Conservation (phyloP, 2,888 invertebrate genomes). For the Melangyna quadrimaculata region DNA sequence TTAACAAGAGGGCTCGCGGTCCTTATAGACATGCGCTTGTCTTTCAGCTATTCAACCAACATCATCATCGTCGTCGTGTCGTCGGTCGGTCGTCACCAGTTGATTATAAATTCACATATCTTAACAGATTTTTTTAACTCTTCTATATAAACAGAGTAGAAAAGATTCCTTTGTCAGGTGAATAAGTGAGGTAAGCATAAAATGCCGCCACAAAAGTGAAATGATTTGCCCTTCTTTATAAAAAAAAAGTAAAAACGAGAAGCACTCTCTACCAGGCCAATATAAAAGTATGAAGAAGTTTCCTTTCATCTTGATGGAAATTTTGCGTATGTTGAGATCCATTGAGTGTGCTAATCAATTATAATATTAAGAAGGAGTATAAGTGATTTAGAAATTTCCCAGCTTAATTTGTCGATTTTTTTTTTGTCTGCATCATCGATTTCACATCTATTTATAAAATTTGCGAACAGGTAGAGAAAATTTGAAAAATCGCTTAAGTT, state of each 20-base stretch:
- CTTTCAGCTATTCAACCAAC: slow-evolving; percentile 32
- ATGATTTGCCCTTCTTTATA: slow-evolving; percentile 17
- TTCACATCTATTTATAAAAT: background rate
- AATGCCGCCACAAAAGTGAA: slow-evolving; percentile 56
- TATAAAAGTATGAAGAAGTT: background rate
- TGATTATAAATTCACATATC: slow-evolving; percentile 67
- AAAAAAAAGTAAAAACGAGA: background rate
- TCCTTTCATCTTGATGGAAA: slow-evolving; percentile 47
- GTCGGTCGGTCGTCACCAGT: slow-evolving; percentile 40
- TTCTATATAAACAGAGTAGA: background rate
- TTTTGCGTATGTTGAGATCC: background rate
- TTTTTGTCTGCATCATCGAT: background rate
- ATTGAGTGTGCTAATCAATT: slow-evolving; percentile 54
- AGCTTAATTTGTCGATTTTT: background rate
- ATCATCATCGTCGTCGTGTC: slow-evolving; percentile 33
- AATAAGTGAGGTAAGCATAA: slow-evolving; percentile 40
- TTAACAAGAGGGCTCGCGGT: slow-evolving; percentile 33
- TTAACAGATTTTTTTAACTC: slow-evolving; percentile 3
- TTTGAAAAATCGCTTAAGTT: background rate
- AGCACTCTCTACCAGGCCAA: no score
- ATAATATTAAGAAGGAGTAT: background rate
- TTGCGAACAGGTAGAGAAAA: background rate
- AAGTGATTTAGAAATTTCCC: background rate
- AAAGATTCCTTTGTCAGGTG: slow-evolving; percentile 59
- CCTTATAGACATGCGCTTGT: slow-evolving; percentile 52